A percentile compares a stretch with the other conserved stretches of the same genome.
phyloP scores from a whole-genome alignment of 2,888 invertebrate species.

The Chaetogeoica ovagalla region DNA sequence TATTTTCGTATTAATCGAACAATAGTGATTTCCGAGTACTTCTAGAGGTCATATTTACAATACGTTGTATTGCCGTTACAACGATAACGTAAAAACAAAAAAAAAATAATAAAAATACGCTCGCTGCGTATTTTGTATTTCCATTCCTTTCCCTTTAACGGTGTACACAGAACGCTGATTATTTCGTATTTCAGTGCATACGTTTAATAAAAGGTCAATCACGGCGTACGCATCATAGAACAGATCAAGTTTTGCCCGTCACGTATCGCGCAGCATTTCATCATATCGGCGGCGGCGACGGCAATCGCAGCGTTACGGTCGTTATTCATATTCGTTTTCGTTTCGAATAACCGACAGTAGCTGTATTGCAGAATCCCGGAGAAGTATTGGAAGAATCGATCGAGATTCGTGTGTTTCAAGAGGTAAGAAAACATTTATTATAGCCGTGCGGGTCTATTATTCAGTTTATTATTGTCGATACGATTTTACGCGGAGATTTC shows the following conservation, averaged over 20 bases:
- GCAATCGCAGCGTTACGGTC: neutral
- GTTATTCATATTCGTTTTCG: slow-evolving; percentile 29
- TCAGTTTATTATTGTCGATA: too few species aligned
- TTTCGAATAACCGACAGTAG: slow-evolving; percentile 23
- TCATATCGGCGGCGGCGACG: neutral
- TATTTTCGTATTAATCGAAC: too few species aligned
- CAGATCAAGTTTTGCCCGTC: slow-evolving; percentile 11
- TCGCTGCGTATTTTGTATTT: neutral
- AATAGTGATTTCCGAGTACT: too few species aligned
- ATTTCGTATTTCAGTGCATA: neutral
- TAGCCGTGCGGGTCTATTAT: neutral
- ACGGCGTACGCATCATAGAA: slow-evolving; percentile 2
- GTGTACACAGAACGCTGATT: neutral
- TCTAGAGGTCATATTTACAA: too few species aligned
- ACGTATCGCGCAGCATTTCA: neutral
- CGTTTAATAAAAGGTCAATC: slow-evolving; percentile 26
- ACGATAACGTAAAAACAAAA: too few species aligned
- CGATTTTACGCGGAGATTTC: too few species aligned
- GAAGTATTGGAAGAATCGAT: neutral
- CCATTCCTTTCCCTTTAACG: slow-evolving; percentile 11
- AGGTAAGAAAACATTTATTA: slow-evolving; percentile 11
- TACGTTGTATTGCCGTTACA: too few species aligned
- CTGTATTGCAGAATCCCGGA: slow-evolving; percentile 4
- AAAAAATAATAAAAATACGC: too few species aligned
- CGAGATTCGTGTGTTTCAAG: neutral